phyloP scores from a whole-genome alignment of 2,888 invertebrate genomes.

The Griposia aprilina region DNA sequence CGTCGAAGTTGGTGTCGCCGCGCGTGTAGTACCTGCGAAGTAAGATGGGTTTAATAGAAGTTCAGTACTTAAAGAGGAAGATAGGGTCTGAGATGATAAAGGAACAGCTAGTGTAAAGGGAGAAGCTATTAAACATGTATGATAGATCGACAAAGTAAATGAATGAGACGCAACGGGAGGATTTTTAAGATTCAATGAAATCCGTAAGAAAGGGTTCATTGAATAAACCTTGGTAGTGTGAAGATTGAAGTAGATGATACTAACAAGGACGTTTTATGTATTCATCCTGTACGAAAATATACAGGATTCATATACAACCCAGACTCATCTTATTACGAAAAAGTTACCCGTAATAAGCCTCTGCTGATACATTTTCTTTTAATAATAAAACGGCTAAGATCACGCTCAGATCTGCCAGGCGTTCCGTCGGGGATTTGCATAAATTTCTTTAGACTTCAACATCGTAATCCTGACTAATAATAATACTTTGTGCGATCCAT shows the following conservation, averaged over 20 bases:
- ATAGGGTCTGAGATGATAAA: neutral
- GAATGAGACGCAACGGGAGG: neutral
- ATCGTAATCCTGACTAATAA: constrained; percentile 51
- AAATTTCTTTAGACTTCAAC: constrained; percentile 56
- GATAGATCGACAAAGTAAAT: neutral
- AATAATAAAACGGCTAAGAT: constrained; percentile 52
- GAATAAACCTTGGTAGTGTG: neutral
- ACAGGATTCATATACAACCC: constrained; percentile 13
- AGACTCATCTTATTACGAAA: constrained; percentile 17
- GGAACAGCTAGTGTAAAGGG: neutral
- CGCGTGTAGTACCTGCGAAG: constrained; percentile 93
- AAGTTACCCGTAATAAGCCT: constrained; percentile 27
- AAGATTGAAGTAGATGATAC: neutral
- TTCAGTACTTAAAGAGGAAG: neutral
- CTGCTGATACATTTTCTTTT: constrained; percentile 45
- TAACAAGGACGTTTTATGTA: constrained; percentile 1
- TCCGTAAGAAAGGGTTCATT: neutral
- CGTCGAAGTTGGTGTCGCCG: constrained; percentile 95
- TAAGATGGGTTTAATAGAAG: neutral
- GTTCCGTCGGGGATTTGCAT: constrained; percentile 58
- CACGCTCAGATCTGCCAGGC: constrained; percentile 40
- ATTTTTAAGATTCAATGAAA: neutral
- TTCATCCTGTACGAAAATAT: constrained; percentile 23
- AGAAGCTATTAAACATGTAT: neutral
- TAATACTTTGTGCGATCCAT: constrained; percentile 55